These are phyloP conservation scores for Agrochola lychnidis DNA, from an alignment of 2,888 invertebrate genomes.

Conservation along the genomic window DNA sequence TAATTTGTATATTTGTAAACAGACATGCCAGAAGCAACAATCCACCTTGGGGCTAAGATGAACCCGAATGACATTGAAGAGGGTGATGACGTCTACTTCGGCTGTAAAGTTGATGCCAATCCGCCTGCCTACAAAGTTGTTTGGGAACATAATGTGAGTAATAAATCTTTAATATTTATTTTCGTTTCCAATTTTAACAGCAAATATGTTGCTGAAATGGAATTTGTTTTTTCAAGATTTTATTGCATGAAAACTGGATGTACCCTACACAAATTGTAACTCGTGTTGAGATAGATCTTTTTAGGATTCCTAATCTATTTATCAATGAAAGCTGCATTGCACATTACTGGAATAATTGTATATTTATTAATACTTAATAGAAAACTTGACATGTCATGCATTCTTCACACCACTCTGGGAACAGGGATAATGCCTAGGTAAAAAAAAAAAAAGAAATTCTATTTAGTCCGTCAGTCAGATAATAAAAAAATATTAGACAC, in stretches of 20 bases:
- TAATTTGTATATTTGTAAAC: slow-evolving; percentile 62
- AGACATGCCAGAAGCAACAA: slow-evolving; percentile 86
- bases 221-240: neutral
- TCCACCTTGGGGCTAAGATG: slow-evolving; percentile 86
- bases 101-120: slow-evolving; percentile 87
- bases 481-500: no score
- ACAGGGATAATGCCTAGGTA: no score
- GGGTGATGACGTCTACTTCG: slow-evolving; percentile 89
- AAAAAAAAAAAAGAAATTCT: no score
- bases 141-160: slow-evolving; percentile 89
- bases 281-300: neutral
- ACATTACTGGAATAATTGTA: neutral
- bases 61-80: slow-evolving; percentile 90
- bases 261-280: neutral
- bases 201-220: slow-evolving; percentile 11
- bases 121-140: slow-evolving; percentile 89
- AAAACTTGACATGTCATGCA: neutral
- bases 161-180: slow-evolving; percentile 48
- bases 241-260: neutral
- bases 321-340: neutral
- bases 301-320: neutral
- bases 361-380: neutral
- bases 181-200: slow-evolving; percentile 32
- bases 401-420: neutral
- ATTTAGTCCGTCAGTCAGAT: no score